Percentiles rank a stretch among this genome's conserved stretches.
Evolutionary conservation across 2,888 invertebrate species (phyloP).

Genomic region (Oxyteleia sp.): DNA sequence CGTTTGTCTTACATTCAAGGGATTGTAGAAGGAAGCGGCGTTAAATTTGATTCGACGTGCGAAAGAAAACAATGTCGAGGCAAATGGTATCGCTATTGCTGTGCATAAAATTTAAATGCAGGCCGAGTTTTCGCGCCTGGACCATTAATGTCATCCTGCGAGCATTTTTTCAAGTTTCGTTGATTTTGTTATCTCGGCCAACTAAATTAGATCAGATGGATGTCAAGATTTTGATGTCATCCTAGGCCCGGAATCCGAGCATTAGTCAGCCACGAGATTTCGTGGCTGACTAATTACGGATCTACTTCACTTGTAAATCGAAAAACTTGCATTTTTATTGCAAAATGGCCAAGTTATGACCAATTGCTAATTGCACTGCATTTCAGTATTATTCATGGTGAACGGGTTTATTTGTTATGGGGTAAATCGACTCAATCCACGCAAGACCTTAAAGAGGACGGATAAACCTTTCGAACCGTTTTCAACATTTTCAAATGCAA

Average conservation of each 20-base stretch:
- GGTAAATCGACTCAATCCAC: too few relatives aligned
- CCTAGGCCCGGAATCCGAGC: not conserved
- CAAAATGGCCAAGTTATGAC: too few relatives aligned
- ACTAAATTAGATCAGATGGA: too few relatives aligned
- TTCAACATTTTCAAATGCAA: too few relatives aligned
- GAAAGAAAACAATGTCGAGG: constrained; percentile 10
- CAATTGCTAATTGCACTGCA: too few relatives aligned
- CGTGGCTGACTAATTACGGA: constrained; percentile 11
- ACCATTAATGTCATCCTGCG: constrained; percentile 30
- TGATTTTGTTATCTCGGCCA: not conserved
- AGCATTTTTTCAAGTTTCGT: constrained; percentile 19
- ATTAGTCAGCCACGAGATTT: too few relatives aligned
- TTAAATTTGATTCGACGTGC: constrained; percentile 60
- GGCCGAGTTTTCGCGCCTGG: constrained; percentile 31
- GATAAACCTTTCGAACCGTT: too few relatives aligned
- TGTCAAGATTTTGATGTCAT: constrained; percentile 19
- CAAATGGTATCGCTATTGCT: constrained; percentile 48
- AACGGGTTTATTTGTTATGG: too few relatives aligned
- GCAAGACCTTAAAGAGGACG: too few relatives aligned
- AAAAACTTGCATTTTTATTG: constrained; percentile 16
- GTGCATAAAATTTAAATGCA: constrained; percentile 52
- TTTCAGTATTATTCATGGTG: too few relatives aligned
- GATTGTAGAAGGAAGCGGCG: constrained; percentile 36
- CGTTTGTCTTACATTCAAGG: constrained; percentile 60
- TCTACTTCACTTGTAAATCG: constrained; percentile 28